Evolutionary conservation across 2,888 invertebrate species (phyloP), one percentile per base, ranked within the genome.

Genomic region (Lithophane semibrunnea): DNA sequence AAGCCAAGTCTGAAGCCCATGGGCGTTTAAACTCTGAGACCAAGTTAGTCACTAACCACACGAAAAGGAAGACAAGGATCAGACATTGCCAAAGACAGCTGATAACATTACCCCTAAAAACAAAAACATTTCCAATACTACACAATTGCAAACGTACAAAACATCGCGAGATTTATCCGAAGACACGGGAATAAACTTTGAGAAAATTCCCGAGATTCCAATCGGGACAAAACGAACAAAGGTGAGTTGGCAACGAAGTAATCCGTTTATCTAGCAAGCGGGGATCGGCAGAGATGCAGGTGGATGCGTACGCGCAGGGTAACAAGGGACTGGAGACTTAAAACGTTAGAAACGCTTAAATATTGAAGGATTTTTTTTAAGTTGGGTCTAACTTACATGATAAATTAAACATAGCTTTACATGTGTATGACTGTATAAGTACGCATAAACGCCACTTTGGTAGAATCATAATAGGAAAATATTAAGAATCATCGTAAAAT

Each of bases 131-230:
- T 58, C 72, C 72, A 77, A 82, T 85, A 77, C 74, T 66, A 71
- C 70, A 82, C 73, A 86, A 83, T 86, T 77, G 83, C 42, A 65
- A 73, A 75, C 70, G 84, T 54, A 80, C 75, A 68, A 75, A 77
- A 77, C 84, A 80, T 77, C 70, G 52, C 69, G 37, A 84, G 75
- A 80, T 83, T 81, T 86, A 86, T 82, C 84, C 76, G 75, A 65
- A n/a, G 54, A 83, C 86, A 74, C 58, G 42, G 76, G 81, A 79
- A 86, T 81, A 86, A 86, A 86, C 88, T 83, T 83, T 58, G 47
- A 78, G 80, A 76, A 84, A 86, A 87, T 86, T 87, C 86, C 75
- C 63, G 73, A 87, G 86, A 86, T 84, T 66, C 79, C 64, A 76
- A 84, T 87, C 81, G 56, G 70, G 44, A 81, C 77, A 87, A 83